Evolutionary conservation across 2,113 vertebrate genomes (phyloP).

Genomic region (Ameiurus melas): DNA sequence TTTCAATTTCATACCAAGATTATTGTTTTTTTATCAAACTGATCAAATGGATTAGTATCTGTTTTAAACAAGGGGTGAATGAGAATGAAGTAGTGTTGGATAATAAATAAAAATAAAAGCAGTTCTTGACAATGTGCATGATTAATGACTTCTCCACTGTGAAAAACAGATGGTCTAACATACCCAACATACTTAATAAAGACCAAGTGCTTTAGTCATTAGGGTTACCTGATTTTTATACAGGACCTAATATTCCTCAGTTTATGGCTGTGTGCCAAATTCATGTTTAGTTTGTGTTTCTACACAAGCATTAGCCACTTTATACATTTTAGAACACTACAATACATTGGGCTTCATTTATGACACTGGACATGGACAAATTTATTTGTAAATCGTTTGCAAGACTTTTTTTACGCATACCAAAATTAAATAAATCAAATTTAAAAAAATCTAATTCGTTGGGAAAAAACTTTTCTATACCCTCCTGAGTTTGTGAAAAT

Average conservation of each 20-base stretch:
- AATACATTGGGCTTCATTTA: too few relatives aligned
- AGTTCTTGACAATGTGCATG: background rate
- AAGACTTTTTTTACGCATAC: background rate
- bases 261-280: background rate
- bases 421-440: too few relatives aligned
- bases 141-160: background rate
- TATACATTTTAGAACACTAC: too few relatives aligned
- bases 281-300: too few relatives aligned
- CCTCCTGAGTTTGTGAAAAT: background rate
- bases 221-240: background rate
- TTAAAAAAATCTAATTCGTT: background rate
- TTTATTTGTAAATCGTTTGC: background rate
- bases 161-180: background rate
- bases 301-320: background rate
- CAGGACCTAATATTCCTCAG: background rate
- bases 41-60: background rate
- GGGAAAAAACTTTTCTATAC: too few relatives aligned
- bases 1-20: background rate
- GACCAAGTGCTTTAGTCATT: background rate
- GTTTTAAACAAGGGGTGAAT: background rate
- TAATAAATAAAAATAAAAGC: slow-evolving; percentile 5
- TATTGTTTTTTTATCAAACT: background rate
- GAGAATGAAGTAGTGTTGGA: background rate
- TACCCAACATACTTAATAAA: background rate
- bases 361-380: background rate